Conservation (phyloP, 2,797 vertebrate species). For the Setipinna tenuifilis region DNA sequence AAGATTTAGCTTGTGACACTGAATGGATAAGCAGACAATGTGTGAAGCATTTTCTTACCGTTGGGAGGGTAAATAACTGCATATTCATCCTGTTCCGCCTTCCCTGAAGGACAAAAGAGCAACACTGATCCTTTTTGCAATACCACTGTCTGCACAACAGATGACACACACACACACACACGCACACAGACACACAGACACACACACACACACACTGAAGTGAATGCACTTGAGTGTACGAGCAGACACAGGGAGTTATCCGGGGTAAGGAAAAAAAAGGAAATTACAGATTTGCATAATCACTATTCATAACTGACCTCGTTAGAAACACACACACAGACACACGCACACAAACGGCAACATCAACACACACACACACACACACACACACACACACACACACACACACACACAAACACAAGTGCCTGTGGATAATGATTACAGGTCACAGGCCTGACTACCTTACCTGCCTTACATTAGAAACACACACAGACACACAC, state of each 20-base stretch:
- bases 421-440: not conserved
- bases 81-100: conserved; percentile 84
- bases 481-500: not conserved
- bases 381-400: not conserved
- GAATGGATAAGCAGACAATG: too few relatives aligned
- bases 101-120: conserved; percentile 74
- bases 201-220: not conserved
- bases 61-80: conserved; percentile 95
- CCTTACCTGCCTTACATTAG: too few relatives aligned
- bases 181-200: not conserved
- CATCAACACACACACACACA: not conserved
- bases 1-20: too few relatives aligned
- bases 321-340: not conserved
- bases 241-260: not conserved
- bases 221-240: not conserved
- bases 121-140: not conserved
- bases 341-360: not conserved
- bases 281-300: conserved; percentile 6
- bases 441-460: not conserved
- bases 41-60: conserved; percentile 77
- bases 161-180: not conserved
- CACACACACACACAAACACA: not conserved
- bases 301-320: not conserved
- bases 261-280: not conserved
- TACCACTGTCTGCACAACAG: not conserved